Evolutionary conservation across 2,888 invertebrate species (phyloP).

Genomic region (Tetropium fuscum): DNA sequence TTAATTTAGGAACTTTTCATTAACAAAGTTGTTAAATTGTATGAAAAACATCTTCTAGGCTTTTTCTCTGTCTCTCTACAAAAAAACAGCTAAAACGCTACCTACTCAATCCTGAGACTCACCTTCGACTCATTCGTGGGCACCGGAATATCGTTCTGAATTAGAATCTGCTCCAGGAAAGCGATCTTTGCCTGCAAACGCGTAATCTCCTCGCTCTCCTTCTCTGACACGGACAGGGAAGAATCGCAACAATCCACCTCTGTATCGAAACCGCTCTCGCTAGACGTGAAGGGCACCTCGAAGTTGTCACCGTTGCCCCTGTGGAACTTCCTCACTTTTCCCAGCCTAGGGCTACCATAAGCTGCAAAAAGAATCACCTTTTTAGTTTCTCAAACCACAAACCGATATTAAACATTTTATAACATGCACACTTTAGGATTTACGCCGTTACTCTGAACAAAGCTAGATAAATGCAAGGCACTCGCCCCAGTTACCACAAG

Average conservation of each 20-base stretch:
- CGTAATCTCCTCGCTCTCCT: conserved; percentile 51
- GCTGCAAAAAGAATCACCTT: conserved; percentile 48
- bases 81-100: conserved; percentile 5
- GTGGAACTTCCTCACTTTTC: conserved; percentile 72
- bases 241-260: conserved; percentile 62
- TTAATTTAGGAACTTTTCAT: no score
- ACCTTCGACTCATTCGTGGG: conserved; percentile 52
- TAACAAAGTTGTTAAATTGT: no score
- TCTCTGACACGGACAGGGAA: conserved; percentile 52
- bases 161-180: conserved; percentile 62
- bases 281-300: conserved; percentile 62
- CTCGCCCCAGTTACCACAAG: background rate
- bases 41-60: no score
- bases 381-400: no score
- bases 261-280: conserved; percentile 65
- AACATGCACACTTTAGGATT: no score
- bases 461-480: background rate
- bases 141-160: conserved; percentile 40
- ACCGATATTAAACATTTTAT: no score
- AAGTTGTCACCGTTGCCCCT: conserved; percentile 61
- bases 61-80: conserved; percentile 5
- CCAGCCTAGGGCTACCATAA: conserved; percentile 70
- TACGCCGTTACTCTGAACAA: no score
- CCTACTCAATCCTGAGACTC: conserved; percentile 44
- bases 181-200: conserved; percentile 61